Base-by-base conservation (phyloP, 2,113 vertebrate genomes). In the Chaenogobius annularis region DNA sequence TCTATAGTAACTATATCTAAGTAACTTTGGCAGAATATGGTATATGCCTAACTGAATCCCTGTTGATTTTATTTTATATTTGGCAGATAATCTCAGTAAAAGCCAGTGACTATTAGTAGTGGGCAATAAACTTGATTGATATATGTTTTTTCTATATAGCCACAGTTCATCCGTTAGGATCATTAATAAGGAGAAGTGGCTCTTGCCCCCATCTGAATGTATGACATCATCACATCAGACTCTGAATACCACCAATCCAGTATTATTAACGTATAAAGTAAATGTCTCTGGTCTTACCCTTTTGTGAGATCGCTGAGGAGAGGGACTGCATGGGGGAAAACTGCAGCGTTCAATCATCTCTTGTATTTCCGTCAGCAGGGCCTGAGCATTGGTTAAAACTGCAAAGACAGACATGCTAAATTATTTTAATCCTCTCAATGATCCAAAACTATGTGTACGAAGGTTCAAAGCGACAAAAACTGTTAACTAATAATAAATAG, bases 301-400 rank as follows among this genome's bases (percentile, higher is more conserved):
- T 79, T 26, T 74, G 55, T 2, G 6, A 5, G 0, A 15, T 31
- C 2, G 65, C 31, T 31, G 61, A 14, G 15, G 47, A 17, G 19
- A 23, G n/a, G 59, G 19, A 22, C 40, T 15, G 37, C 37, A 9
- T 2, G 37, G 37, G 2, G 37, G 3, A 40, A 9, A 40, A 40
- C 37, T 40, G 62, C 75, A 85, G 12, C 74, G 68, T 35, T 83
- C 70, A 11, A 94, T 75, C 89, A 95, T 88, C 75, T 92, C 68
- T 75, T 95, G 79, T 72, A 95, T 75, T 22, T 92, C 86, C 72
- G 74, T 78, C 59, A 93, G 73, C 82, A 93, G 81, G 74, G 79
- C 10, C 89, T 91, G 85, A 62, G 92, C 88, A 70, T 94, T 82
- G 50, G 80, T 89, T n/a, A 92, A 74, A 75, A 91, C 90, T 92